Percentiles rank a stretch among this genome's conserved stretches.
Conservation (phyloP, 2,888 invertebrate genomes). For the Agonopterix heracliana region DNA sequence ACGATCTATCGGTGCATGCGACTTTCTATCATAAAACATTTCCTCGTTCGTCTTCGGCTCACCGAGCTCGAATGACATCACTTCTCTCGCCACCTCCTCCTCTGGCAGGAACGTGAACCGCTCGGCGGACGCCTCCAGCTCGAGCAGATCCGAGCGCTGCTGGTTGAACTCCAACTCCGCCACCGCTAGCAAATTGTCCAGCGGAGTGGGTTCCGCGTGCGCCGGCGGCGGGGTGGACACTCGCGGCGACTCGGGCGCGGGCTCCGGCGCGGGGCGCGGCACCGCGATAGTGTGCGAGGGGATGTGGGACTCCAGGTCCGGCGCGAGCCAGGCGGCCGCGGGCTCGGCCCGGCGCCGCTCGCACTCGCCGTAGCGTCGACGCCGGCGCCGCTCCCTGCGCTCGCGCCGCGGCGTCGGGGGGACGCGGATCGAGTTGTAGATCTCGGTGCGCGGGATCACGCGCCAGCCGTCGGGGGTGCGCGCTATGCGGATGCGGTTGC, state of each 20-base stretch:
- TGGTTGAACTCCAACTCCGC: conserved; percentile 80
- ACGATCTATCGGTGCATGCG: conserved; percentile 32
- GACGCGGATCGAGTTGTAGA: conserved; percentile 65
- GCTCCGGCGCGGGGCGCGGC: conserved; percentile 45
- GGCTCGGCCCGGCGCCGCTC: conserved; percentile 29
- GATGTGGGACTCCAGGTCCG: conserved; percentile 78
- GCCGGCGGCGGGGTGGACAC: conserved; percentile 28
- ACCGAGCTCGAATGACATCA: conserved; percentile 60
- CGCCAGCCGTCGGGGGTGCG: conserved; percentile 90
- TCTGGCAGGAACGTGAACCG: conserved; percentile 51
- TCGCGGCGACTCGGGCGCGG: conserved; percentile 25
- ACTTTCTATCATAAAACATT: conserved; percentile 52
- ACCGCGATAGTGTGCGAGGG: conserved; percentile 78
- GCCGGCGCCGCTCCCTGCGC: conserved; percentile 30
- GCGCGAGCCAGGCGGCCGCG: conserved; percentile 48
- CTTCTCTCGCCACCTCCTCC: conserved; percentile 54
- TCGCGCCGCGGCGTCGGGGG: conserved; percentile 28
- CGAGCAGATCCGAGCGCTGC: conserved; percentile 59
- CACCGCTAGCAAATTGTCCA: conserved; percentile 79
- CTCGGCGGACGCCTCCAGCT: conserved; percentile 36
- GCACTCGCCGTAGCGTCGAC: conserved; percentile 22
- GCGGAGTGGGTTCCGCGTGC: conserved; percentile 67
- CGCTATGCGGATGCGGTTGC: conserved; percentile 88
- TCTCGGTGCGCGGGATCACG: conserved; percentile 86
- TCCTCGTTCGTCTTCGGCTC: conserved; percentile 50